Evolutionary conservation across 2,888 invertebrate species (phyloP), one percentile per base, ranked within the genome.

Genomic region (Apotomis turbidana): DNA sequence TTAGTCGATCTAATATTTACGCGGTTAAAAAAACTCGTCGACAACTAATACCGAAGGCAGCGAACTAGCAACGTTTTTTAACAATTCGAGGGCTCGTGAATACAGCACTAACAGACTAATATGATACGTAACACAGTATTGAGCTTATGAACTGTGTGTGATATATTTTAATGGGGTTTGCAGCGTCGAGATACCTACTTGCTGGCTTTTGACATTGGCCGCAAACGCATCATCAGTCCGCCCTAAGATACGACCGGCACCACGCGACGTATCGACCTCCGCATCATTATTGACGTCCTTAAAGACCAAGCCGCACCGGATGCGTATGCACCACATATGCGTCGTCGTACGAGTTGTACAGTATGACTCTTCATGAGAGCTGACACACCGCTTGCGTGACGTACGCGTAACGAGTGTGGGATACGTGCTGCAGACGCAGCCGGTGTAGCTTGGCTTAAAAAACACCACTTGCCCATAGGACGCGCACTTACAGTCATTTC

Each of bases 121-220:
- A 78, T 12, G 55, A 72, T 60, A 58, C 67, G 41, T 87, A 87
- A 88, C 87, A 84, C 85, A 84, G 87, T 86, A 83, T 83, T 81
- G 77, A 86, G 83, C 80, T 84, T 79, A 76, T 86, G 84, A 86
- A 87, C 83, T 90, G 85, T 91, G 87, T 90, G 87, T 90, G 88
- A 87, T 83, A 87, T 87, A 85, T 93, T 93, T 93, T 92, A 83
- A 90, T 92, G 89, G 90, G 93, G 92, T 93, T 90, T 93, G 86
- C 94, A 94, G 94, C 93, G 89, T 93, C 94, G 90, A 93, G 94
- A 86, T 94, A 94, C 85, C 93, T 94, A 86, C 94, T 94, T 84
- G 93, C 94, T 89, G 94, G 94, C 89, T 94, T 94, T 93, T 94
- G 94, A 94, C 94, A 93, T 87, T 90, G 91, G 90, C 91, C 89